phyloP scores from a whole-genome alignment of 1,140 invertebrate species.

The Aporrectodea caliginosa region DNA sequence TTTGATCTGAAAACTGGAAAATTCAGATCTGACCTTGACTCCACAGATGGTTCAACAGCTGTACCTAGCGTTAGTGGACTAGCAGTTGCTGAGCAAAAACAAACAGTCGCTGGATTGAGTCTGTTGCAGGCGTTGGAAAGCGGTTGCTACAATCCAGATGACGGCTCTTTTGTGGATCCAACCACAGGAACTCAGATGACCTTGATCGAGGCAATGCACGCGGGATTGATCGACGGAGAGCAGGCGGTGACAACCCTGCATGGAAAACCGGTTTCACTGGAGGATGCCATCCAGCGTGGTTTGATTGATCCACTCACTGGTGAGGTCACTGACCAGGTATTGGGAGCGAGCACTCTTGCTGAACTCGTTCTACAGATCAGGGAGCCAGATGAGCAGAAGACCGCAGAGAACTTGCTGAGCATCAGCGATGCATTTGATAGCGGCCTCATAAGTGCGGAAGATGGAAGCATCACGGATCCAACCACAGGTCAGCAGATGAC shows the following conservation, averaged over 20 bases:
- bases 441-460: slow-evolving; percentile 23
- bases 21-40: neutral
- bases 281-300: slow-evolving; percentile 65
- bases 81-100: neutral
- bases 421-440: slow-evolving; percentile 24
- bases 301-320: slow-evolving; percentile 63
- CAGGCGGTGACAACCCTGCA: slow-evolving; percentile 53
- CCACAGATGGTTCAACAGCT: no score
- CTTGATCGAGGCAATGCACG: slow-evolving; percentile 44
- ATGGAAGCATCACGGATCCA: slow-evolving; percentile 69
- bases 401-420: neutral
- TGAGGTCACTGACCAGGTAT: neutral
- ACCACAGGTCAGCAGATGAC: slow-evolving; percentile 71
- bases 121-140: slow-evolving; percentile 68
- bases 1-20: neutral
- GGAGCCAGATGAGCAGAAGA: neutral
- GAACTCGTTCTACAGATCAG: neutral
- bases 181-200: slow-evolving; percentile 65
- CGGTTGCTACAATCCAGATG: slow-evolving; percentile 66
- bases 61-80: no score
- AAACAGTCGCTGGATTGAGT: neutral
- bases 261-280: slow-evolving; percentile 48
- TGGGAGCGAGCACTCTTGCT: neutral
- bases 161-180: slow-evolving; percentile 68
- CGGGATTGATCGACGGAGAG: slow-evolving; percentile 37